Base-by-base conservation (phyloP, 2,888 invertebrate genomes). In the Noctua pronuba region DNA sequence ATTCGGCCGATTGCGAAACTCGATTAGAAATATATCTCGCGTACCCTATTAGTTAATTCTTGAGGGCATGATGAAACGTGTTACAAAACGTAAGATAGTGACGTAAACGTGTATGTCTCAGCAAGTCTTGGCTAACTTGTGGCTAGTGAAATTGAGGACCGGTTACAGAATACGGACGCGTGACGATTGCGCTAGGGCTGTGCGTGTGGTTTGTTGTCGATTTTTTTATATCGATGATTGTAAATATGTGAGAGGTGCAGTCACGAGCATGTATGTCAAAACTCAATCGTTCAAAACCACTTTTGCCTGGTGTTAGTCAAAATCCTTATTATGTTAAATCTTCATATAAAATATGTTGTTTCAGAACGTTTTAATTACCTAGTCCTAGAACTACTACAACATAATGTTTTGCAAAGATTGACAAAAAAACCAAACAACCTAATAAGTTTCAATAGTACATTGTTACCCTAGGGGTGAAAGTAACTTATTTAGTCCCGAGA, bases 111-210 rank as follows among this genome's bases (percentile, higher is more conserved):
- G 69, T 73, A 18, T 71, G 73, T 71, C 79, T 79, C 70, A 24
- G 67, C 65, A 62, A 38, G 28, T 76, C 65, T 84, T 79, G 76
- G 69, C 70, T 44, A 73, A 79, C 70, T 28, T 0, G 41, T 2
- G 35, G 41, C 6, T 24, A 73, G 82, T 73, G 71, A 77, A 77
- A 68, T 73, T 62, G 58, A 11, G 16, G 67, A 75, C 83, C 77
- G 70, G 75, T 76, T 88, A 62, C 80, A 80, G 87, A 89, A 88
- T 87, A 89, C 77, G 82, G 73, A 83, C 78, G 78, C 66, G 77
- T 83, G 75, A 79, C 80, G 85, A 52, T 78, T 76, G 58, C 18
- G 41, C 6, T 84, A 87, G 84, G 73, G 89, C 2, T 81, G 83
- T 31, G 41, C 1, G 16, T 28, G 4, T 28, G n/a, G 41, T 7